phyloP scores from a whole-genome alignment of 2,888 invertebrate genomes.

The Lepas anatifera region DNA sequence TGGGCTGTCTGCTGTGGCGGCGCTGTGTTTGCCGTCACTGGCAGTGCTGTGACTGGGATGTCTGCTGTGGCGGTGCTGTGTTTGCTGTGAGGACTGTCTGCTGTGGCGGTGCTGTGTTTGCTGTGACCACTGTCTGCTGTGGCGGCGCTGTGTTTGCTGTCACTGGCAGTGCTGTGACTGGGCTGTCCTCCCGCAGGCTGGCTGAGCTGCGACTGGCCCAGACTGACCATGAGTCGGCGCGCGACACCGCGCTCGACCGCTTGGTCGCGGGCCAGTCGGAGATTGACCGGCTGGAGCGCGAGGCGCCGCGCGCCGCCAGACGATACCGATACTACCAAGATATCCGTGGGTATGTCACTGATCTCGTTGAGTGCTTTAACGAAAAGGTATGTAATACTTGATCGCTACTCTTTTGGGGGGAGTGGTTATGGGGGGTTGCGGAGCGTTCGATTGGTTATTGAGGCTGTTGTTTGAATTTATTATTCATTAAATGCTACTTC shows the following conservation, averaged over 20 bases:
- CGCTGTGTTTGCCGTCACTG: too few species aligned
- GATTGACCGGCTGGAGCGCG: constrained; percentile 39
- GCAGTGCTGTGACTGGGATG: too few species aligned
- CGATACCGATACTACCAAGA: constrained; percentile 91
- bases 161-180: too few species aligned
- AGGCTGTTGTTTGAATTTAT: neutral
- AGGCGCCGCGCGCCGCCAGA: constrained; percentile 56
- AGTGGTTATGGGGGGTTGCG: neutral
- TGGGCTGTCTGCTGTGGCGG: too few species aligned
- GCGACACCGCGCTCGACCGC: constrained; percentile 39
- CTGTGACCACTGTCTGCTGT: too few species aligned
- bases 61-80: too few species aligned
- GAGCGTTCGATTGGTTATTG: neutral
- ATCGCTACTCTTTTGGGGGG: neutral
- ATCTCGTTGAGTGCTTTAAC: constrained; percentile 92
- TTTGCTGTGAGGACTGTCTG: too few species aligned
- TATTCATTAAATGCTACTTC: too few species aligned
- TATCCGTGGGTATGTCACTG: constrained; percentile 83
- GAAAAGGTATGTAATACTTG: constrained; percentile 58
- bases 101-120: too few species aligned
- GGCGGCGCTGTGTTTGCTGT: too few species aligned
- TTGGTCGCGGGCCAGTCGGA: constrained; percentile 41
- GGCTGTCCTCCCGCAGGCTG: constrained; percentile 36
- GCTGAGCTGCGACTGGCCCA: constrained; percentile 45
- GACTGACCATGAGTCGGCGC: constrained; percentile 41